Conservation (phyloP, 2,113 vertebrate genomes). For the Pyrgilauda ruficollis region DNA sequence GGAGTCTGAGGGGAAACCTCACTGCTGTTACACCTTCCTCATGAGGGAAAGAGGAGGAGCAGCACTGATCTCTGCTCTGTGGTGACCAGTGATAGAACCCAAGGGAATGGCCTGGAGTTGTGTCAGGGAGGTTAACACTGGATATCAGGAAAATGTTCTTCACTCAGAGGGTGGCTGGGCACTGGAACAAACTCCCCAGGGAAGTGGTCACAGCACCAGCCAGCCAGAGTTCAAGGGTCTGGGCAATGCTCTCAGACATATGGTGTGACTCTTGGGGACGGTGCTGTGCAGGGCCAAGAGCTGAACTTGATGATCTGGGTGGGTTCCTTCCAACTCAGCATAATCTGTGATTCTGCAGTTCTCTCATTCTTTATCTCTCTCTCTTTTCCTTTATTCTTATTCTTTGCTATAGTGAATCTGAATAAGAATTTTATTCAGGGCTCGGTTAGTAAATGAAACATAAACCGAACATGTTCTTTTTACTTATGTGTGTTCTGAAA, state of each 20-base stretch:
- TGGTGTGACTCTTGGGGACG: not conserved
- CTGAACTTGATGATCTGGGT: not conserved
- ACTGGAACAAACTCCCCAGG: not conserved
- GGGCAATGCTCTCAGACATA: not conserved
- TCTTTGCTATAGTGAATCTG: not conserved
- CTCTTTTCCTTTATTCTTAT: not conserved
- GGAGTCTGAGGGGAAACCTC: not conserved
- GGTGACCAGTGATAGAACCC: not conserved
- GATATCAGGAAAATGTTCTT: not conserved
- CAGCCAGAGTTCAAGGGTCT: not conserved
- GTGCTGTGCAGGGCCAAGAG: not conserved
- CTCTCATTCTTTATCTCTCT: not conserved
- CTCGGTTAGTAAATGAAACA: not conserved
- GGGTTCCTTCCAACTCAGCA: not conserved
- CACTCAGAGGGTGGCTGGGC: fast-evolving
- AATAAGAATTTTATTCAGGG: not conserved
- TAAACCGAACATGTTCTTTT: not conserved
- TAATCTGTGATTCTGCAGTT: not conserved
- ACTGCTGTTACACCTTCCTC: not conserved
- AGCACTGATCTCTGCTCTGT: not conserved
- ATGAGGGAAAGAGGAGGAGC: not conserved
- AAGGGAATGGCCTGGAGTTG: not conserved
- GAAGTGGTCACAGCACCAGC: not conserved
- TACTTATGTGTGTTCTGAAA: not conserved
- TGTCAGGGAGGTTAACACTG: not conserved